Evolutionary conservation across 2,888 invertebrate genomes (phyloP), one percentile per base, ranked within the genome.

Genomic region (Listrodromus nycthemerus): DNA sequence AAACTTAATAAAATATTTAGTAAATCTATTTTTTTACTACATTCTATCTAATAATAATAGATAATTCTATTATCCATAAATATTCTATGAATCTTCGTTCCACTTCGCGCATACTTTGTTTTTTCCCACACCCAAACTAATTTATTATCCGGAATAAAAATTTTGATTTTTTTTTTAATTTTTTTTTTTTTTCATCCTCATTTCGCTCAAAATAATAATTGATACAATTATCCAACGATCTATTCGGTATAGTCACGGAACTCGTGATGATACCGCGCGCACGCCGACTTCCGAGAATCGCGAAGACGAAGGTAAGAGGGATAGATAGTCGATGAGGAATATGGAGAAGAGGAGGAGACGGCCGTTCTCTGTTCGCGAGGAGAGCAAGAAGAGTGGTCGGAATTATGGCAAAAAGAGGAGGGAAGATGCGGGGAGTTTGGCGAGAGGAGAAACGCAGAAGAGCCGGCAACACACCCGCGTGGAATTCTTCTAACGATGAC

Each of bases 401-500:
- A 55, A 45, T 77, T 45, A 50, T 71, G 8, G 45, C 24, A 41
- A 71, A 79, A 73, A 73, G n/a, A 61, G 30, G 30, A 61, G 61
- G 30, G 61, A 30, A 61, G 27, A 30, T 30, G 7, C 61, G 16
- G 27, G 30, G 61, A 30, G 61, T 30, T 65, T 52, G 63, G 55
- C 19, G 30, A 55, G 55, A 19, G 63, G 63, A 24, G 41, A 63
- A 27, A 45, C 27, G 21, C 61, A 65, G 21, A 63, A 48, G 41
- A 27, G 41, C 58, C 41, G 37, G 69, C 79, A 76, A 76, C 63
- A 30, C 69, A 82, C 80, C 78, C 86, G 61, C 61, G 84, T 86
- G 88, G 88, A 90, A 89, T 89, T 83, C 41, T 86, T 90, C 87
- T 89, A 90, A 91, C 90, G 89, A 91, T 88, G 89, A 91, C 88